phyloP scores from a whole-genome alignment of 2,113 vertebrate genomes.

The Ctenomys sociabilis region DNA sequence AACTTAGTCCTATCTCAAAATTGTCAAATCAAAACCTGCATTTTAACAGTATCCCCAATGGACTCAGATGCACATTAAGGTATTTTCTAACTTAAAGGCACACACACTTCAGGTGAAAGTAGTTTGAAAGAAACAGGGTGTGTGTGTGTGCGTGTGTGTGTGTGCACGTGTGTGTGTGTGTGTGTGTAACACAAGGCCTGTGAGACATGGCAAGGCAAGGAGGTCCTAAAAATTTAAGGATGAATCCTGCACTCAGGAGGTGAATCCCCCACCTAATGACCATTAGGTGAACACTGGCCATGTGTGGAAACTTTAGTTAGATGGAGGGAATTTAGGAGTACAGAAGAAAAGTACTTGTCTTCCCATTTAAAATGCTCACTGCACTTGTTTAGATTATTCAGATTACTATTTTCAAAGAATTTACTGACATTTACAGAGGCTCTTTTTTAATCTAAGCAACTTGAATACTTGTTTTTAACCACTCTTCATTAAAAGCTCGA shows the following conservation, averaged over 20 bases:
- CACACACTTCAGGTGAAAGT: background rate
- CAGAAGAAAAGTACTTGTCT: background rate
- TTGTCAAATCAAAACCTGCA: conserved; percentile 2
- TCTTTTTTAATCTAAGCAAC: conserved; percentile 1
- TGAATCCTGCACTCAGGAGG: background rate
- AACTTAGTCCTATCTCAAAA: background rate
- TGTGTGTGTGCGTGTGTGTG: no score
- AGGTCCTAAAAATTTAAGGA: background rate
- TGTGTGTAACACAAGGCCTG: background rate
- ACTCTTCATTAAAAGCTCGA: conserved; percentile 34
- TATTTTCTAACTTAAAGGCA: background rate
- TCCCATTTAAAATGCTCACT: background rate
- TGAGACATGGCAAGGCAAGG: background rate
- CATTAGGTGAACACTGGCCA: background rate
- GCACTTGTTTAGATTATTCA: conserved; percentile 15
- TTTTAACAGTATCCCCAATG: conserved; percentile 31
- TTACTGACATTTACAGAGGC: background rate
- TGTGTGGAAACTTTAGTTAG: background rate
- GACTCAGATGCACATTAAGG: background rate
- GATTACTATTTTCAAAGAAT: background rate
- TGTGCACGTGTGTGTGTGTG: no score
- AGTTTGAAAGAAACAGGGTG: background rate
- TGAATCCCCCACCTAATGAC: background rate
- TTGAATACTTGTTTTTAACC: background rate
- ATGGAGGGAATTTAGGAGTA: background rate